Evolutionary conservation across 2,888 invertebrate species (phyloP), one percentile per base, ranked within the genome.

Genomic region (Tachina fera): DNA sequence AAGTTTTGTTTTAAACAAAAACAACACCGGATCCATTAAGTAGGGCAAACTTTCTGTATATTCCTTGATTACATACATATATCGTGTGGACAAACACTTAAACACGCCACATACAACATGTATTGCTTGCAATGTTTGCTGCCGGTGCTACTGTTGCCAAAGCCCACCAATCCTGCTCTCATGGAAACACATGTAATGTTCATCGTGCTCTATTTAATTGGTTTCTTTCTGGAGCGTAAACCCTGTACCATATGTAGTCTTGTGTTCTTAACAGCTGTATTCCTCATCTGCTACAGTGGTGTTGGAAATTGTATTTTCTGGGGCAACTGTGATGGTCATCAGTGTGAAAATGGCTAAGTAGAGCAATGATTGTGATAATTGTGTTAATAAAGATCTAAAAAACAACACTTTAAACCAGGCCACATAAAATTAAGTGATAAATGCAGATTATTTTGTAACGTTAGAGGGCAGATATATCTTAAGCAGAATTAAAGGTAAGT

Each of bases 51-150:
- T 1, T 1, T 43, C 2, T 51, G 11, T 9, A 47, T 11, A 31
- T 39, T 0, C 10, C n/a, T 47, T 61, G 13, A 14, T 60, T 43
- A n/a, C n/a, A n/a, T n/a, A n/a, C n/a, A n/a, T n/a, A 51, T 53
- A 11, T 19, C 45, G 51, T 45, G 22, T 9, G 11, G n/a, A n/a
- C 41, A 47, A 16, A 3, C 10, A 14, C 9, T 22, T 31, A 19
- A 3, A 11, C 22, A 16, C 31, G 11, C 22, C 16, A 43, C 16
- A 71, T 13, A 43, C 16, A 71, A 10, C 22, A 98, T 98, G 98
- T 98, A 98, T 94, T 98, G 98, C 94, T 95, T 98, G 91, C 98
- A 98, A 95, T 98, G 98, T 97, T 94, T 99, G 91, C 97, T 99
- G 90, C 99, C 99, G 82, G 98, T 99, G 89, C 94, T 99, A 87